Conservation (phyloP, 2,888 invertebrate genomes). For the Scrobipalpa atriplicella region DNA sequence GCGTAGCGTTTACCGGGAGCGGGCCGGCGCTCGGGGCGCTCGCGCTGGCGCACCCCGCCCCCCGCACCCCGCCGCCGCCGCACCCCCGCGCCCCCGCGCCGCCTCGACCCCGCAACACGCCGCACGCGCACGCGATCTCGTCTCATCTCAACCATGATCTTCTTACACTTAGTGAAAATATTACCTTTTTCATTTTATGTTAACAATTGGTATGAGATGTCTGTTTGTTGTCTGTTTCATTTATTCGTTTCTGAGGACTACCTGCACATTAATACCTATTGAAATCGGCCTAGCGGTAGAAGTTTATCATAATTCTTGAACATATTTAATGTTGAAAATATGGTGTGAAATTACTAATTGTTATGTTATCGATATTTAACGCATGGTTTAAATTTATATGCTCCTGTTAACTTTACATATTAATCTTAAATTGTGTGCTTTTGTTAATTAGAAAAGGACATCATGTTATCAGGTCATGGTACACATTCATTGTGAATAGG, state of each 20-base stretch:
- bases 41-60: conserved; percentile 39
- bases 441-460: too few species aligned
- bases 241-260: neutral
- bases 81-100: conserved; percentile 38
- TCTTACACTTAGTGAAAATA: conserved; percentile 1
- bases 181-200: neutral
- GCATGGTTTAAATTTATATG: neutral
- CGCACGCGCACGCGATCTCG: conserved; percentile 42
- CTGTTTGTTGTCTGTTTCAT: neutral
- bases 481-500: neutral
- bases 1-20: conserved; percentile 59
- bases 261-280: neutral
- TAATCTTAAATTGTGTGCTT: too few species aligned
- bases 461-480: neutral
- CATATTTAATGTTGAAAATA: neutral
- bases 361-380: neutral
- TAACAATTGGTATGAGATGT: neutral
- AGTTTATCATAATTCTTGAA: neutral
- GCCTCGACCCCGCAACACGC: conserved; percentile 35
- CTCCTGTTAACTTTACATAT: too few species aligned
- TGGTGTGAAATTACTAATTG: too few species aligned
- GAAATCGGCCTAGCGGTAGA: neutral
- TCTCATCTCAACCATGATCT: conserved; percentile 45
- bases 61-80: conserved; percentile 38
- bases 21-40: conserved; percentile 48